A percentile compares a stretch with the other conserved stretches of the same genome.
These are phyloP conservation scores for Platyura marginata DNA, from an alignment of 1,140 invertebrate genomes.

Conservation along the genomic window DNA sequence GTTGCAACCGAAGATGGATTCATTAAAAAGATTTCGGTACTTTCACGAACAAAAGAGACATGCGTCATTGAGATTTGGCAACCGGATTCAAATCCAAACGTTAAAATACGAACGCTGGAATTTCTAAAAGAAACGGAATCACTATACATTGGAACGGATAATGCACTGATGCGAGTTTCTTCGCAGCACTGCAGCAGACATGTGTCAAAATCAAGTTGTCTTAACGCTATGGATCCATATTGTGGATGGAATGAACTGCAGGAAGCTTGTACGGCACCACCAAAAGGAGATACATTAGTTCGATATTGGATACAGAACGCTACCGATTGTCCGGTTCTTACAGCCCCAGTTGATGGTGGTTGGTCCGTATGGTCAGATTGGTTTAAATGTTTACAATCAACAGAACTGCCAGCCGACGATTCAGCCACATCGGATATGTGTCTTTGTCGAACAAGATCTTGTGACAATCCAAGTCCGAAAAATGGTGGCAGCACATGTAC, in stretches of 20 bases:
- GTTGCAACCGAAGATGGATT: constrained; percentile 54
- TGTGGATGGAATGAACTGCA: constrained; percentile 77
- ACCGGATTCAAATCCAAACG: constrained; percentile 33
- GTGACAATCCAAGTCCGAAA: constrained; percentile 64
- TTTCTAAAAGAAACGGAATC: constrained; percentile 65
- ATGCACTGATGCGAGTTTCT: constrained; percentile 48
- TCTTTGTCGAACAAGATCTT: constrained; percentile 54
- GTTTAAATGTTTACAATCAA: constrained; percentile 37
- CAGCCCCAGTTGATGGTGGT: constrained; percentile 48
- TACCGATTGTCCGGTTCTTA: constrained; percentile 40
- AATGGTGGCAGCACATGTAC: constrained; percentile 50
- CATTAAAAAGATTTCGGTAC: constrained; percentile 63
- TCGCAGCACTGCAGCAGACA: constrained; percentile 61
- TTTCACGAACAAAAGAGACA: constrained; percentile 44
- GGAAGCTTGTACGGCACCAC: constrained; percentile 48
- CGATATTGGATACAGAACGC: constrained; percentile 54
- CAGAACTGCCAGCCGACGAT: constrained; percentile 10
- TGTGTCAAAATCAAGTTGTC: constrained; percentile 44
- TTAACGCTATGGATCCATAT: constrained; percentile 78
- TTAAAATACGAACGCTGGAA: constrained; percentile 46
- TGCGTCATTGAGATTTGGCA: constrained; percentile 78
- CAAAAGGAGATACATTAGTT: constrained; percentile 34
- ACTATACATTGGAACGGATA: constrained; percentile 61
- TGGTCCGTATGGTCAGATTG: constrained; percentile 57
- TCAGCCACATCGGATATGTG: constrained; percentile 37